Conservation (phyloP, 2,113 vertebrate genomes). For the Oncorhynchus kisutch region DNA sequence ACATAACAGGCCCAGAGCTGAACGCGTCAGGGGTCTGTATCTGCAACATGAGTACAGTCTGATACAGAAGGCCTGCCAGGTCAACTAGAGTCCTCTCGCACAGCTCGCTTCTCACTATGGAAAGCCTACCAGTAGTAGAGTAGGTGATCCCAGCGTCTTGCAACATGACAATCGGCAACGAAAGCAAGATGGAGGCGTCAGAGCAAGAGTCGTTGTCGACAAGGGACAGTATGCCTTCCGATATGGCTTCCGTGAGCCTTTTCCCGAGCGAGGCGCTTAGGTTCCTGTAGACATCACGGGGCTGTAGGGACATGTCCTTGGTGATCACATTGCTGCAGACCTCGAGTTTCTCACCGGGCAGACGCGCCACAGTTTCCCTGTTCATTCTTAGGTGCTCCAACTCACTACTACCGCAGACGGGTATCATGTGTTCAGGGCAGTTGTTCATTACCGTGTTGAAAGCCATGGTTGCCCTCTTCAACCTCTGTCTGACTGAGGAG, state of each 20-base stretch:
- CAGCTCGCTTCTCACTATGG: background rate
- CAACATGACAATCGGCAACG: background rate
- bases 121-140: background rate
- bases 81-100: too few relatives aligned
- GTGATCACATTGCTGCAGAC: background rate
- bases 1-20: too few relatives aligned
- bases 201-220: background rate
- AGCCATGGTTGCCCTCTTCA: background rate
- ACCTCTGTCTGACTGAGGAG: constrained; percentile 8
- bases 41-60: background rate
- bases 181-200: background rate
- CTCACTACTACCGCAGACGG: background rate
- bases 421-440: constrained; percentile 7
- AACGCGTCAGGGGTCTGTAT: background rate
- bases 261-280: background rate
- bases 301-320: background rate
- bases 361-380: background rate
- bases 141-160: background rate
- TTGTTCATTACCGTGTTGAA: background rate
- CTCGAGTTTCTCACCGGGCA: background rate
- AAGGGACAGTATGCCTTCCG: background rate
- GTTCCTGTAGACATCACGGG: background rate
- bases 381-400: constrained; percentile 1
- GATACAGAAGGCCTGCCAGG: constrained; percentile 3
- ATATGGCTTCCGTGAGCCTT: background rate